phyloP scores from a whole-genome alignment of 1,140 invertebrate genomes.

The Adoxophyes honmai region DNA sequence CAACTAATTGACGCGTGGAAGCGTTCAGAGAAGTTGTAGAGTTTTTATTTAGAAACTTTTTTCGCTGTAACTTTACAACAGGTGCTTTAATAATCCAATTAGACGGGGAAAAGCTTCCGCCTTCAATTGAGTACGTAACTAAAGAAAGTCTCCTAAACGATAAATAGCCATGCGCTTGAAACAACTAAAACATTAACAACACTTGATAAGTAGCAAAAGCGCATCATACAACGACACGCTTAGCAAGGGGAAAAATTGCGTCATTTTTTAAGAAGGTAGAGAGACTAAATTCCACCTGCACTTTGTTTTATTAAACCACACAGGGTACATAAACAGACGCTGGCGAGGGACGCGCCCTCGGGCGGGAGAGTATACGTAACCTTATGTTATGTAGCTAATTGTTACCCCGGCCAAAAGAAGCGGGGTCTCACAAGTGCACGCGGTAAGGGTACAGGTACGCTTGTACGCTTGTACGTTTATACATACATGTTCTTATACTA shows the following conservation, averaged over 20 bases:
- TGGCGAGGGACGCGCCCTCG: neutral
- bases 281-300: constrained; percentile 4
- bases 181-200: too few species aligned
- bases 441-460: neutral
- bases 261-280: neutral
- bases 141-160: too few species aligned
- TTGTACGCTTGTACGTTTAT: neutral
- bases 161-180: too few species aligned
- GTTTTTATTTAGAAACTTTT: too few species aligned
- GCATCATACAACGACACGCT: neutral
- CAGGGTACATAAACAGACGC: constrained; percentile 11
- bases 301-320: constrained; percentile 10
- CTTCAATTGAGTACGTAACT: too few species aligned
- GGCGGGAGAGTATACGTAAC: neutral
- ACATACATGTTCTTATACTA: too few species aligned
- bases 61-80: too few species aligned
- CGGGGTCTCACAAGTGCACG: neutral
- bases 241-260: neutral
- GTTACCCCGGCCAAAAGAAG: neutral
- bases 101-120: too few species aligned
- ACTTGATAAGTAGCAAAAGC: too few species aligned
- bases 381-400: neutral
- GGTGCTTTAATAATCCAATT: too few species aligned
- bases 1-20: too few species aligned
- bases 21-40: too few species aligned